A percentile compares a stretch with the other conserved stretches of the same genome.
Evolutionary conservation across 2,888 invertebrate genomes (phyloP).

Genomic region (Caenorhabditis sp.): DNA sequence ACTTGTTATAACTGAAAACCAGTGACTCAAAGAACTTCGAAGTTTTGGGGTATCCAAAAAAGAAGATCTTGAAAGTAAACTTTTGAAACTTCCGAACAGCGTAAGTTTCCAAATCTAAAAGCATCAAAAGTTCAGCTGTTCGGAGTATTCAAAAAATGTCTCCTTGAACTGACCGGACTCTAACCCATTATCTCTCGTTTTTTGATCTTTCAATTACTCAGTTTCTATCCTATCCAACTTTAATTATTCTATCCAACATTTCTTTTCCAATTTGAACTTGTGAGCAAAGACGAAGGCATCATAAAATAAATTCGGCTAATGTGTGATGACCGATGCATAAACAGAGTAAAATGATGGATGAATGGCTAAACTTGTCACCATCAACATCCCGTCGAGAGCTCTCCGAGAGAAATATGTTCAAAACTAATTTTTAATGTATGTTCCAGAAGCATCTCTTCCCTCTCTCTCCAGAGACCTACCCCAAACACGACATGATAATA

Average conservation of each 20-base stretch:
- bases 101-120: too few relatives aligned
- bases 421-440: constrained; percentile 58
- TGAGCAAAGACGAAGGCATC: constrained; percentile 15
- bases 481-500: constrained; percentile 22
- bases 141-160: too few relatives aligned
- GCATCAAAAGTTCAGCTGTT: too few relatives aligned
- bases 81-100: too few relatives aligned
- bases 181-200: neutral
- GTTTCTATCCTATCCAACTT: neutral
- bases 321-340: constrained; percentile 20
- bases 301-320: constrained; percentile 13
- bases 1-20: too few relatives aligned
- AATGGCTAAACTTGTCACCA: constrained; percentile 53
- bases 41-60: too few relatives aligned
- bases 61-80: too few relatives aligned
- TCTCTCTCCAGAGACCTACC: neutral
- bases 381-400: constrained; percentile 28
- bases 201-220: neutral
- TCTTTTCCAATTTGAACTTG: neutral
- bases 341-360: constrained; percentile 52
- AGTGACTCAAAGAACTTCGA: too few relatives aligned
- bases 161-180: too few relatives aligned
- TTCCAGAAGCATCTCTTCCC: neutral
- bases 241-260: neutral
- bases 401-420: constrained; percentile 19